Base-by-base conservation (phyloP, 2,797 vertebrate species). In the Tokudaia tokunoshimensis region DNA sequence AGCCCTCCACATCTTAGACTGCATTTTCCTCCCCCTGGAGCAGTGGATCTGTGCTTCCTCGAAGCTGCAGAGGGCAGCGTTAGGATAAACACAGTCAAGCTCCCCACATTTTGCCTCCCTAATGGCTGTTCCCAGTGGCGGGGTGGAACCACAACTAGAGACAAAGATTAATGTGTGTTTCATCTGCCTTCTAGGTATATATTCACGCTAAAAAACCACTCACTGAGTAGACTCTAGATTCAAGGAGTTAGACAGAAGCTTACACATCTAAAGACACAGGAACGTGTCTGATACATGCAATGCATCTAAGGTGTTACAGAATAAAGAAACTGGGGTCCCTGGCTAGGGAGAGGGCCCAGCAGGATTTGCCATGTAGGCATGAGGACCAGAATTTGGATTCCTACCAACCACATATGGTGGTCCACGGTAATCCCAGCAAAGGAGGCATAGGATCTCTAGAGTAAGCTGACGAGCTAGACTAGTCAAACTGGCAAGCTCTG, bases 151-250 rank as follows among this genome's bases (percentile, higher is more conserved):
- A 70, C 67, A 70, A 70, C 61, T 34, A 50, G 47, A 84, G 61
- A 65, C 41, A 47, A 65, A 84, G 41, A 65, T 34, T 22, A 34
- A 34, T 34, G 29, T 65, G 37, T 84, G 29, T 34, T 65, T 84
- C 61, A 22, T 47, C 44, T 65, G 47, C 82, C 61, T 84, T 84
- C 82, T 84, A 47, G 29, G 29, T 31, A 65, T 47, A 6, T 34
- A 11, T 8, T 50, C 82, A 84, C 7, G 8, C 37, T 3, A 65
- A 1, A 65, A 59, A 47, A 34, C 82, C 41, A 34, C 61, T 84
- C 61, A 50, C 17, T 20, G 59, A 50, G 61, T 31, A 65, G 34
- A 95, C 65, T 80, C 81, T 80, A 81, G 31, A 92, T 74, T 82
- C 37, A 79, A 91, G 11, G 24, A 31, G 9, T 6, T 29, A 44